These are phyloP conservation scores for Ecdyonurus torrentis DNA, from an alignment of 2,888 invertebrate genomes.

Conservation along the genomic window DNA sequence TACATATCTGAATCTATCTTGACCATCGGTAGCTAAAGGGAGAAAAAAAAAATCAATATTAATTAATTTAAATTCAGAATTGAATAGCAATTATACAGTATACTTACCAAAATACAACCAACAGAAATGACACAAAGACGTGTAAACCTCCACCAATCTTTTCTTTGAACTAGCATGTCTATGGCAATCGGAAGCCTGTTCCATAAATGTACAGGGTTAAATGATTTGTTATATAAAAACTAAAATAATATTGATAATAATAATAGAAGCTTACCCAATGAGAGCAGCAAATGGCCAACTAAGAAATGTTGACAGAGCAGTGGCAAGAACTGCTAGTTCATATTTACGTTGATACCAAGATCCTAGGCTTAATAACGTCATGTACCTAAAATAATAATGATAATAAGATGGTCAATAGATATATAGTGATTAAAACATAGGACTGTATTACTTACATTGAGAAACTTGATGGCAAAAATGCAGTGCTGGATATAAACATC, in stretches of 20 bases:
- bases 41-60: too few species aligned
- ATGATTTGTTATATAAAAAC: not conserved
- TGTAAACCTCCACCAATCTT: constrained; percentile 46
- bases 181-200: constrained; percentile 61
- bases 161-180: constrained; percentile 59
- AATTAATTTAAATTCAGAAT: too few species aligned
- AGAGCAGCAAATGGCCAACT: constrained; percentile 97
- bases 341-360: constrained; percentile 77
- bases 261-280: constrained; percentile 52
- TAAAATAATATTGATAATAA: constrained; percentile 1
- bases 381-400: constrained; percentile 33
- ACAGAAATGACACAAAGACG: constrained; percentile 62
- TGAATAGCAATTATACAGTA: not conserved
- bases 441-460: constrained; percentile 49
- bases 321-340: constrained; percentile 61
- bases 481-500: constrained; percentile 72
- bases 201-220: too few species aligned
- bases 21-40: constrained; percentile 45
- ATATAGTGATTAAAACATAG: too few species aligned
- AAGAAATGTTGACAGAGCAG: constrained; percentile 60
- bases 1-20: constrained; percentile 76
- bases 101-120: constrained; percentile 42
- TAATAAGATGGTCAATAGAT: constrained; percentile 1
- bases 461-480: constrained; percentile 90
- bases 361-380: constrained; percentile 65